phyloP scores from a whole-genome alignment of 2,113 vertebrate genomes.

The Oncorhynchus nerka region DNA sequence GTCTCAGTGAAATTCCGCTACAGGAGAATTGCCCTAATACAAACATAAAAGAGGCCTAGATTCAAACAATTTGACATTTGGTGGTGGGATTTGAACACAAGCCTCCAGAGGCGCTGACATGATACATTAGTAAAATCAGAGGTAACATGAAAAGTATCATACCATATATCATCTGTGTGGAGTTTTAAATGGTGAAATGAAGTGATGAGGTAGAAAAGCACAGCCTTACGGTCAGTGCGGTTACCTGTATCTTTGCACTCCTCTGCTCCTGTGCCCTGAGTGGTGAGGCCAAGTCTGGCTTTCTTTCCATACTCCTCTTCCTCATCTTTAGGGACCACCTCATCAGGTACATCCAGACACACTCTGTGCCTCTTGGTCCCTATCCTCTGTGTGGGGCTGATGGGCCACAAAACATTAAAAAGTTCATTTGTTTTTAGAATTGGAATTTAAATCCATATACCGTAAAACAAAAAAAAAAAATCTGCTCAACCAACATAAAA shows the following conservation, averaged over 20 bases:
- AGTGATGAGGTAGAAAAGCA: neutral
- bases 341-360: constrained; percentile 90
- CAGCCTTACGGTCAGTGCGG: neutral
- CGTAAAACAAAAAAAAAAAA: too few species aligned
- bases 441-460: too few species aligned
- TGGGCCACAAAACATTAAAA: constrained; percentile 19
- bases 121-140: too few species aligned
- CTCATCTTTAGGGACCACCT: constrained; percentile 85
- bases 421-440: too few species aligned
- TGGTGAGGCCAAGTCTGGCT: constrained; percentile 60
- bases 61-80: too few species aligned
- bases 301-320: constrained; percentile 65
- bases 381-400: constrained; percentile 87
- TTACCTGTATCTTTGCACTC: constrained; percentile 65
- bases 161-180: neutral
- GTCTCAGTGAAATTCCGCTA: too few species aligned
- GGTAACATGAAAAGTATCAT: neutral
- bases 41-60: too few species aligned
- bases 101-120: too few species aligned
- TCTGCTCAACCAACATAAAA: too few species aligned
- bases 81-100: too few species aligned
- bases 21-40: too few species aligned
- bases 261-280: constrained; percentile 7
- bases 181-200: neutral
- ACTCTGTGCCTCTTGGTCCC: constrained; percentile 94